Percentiles rank a stretch among this genome's conserved stretches.
Conservation (phyloP, 2,888 invertebrate genomes). For the Perdita meconis region DNA sequence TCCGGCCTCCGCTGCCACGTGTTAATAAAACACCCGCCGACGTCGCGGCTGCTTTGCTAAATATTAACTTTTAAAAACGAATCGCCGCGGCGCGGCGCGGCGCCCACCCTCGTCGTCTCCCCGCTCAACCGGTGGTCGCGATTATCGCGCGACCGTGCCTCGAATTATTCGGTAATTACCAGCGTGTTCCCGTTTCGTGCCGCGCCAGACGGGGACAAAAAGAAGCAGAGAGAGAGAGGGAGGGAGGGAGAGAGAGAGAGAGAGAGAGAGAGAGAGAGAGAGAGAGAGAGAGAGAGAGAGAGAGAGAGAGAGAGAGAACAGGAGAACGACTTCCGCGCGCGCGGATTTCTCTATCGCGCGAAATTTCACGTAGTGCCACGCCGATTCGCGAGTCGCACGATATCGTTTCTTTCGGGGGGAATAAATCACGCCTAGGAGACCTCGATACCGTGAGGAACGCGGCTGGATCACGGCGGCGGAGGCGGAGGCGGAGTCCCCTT, state of each 20-base stretch:
- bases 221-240: no score
- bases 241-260: no score
- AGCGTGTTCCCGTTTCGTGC: not conserved
- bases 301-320: no score
- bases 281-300: no score
- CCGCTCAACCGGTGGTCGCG: not conserved
- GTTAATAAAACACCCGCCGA: slow-evolving; percentile 66
- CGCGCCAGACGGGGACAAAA: no score
- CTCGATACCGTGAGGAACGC: slow-evolving; percentile 43
- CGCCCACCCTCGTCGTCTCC: not conserved
- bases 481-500: slow-evolving; percentile 24
- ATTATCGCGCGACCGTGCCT: slow-evolving; percentile 16
- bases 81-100: slow-evolving; percentile 30
- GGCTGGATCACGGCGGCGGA: slow-evolving; percentile 4
- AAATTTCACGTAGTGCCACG: no score
- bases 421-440: slow-evolving; percentile 34
- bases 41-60: slow-evolving; percentile 53
- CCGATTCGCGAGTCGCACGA: not conserved
- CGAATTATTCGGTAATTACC: not conserved
- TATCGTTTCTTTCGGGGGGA: slow-evolving; percentile 12
- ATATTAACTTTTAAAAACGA: slow-evolving; percentile 60
- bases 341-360: no score
- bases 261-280: no score
- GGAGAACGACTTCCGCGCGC: no score
- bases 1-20: slow-evolving; percentile 60